Evolutionary conservation across 2,888 invertebrate genomes (phyloP), one percentile per base, ranked within the genome.

Genomic region (Alentia gelatinosa): DNA sequence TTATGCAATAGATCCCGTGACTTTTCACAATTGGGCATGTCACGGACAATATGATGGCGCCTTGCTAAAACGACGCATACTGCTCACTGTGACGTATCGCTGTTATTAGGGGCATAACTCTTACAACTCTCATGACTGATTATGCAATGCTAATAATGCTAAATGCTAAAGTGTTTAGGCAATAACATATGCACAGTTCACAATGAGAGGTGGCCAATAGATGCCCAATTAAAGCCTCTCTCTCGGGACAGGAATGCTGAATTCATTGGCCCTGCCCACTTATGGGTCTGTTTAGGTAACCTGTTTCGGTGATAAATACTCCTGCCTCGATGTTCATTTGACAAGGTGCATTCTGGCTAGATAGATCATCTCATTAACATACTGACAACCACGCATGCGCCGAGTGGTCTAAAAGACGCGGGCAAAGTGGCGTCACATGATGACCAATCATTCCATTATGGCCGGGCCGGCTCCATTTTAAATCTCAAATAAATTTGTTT

Each of bases 391-490:
- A n/a, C 79, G 79, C 15, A 35, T 19, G 37, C 35, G 37, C 35
- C 79, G 37, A 12, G 19, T 19, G 79, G 79, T 39, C 79, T 79
- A 79, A 79, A 79, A 79, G 37, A 23, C 79, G 39, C 39, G 37
- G 39, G 5, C 39, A 35, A 79, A 79, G 79, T 39, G 79, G 23
- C 79, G 35, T 37, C 79, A 79, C 79, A 39, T 79, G 79, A 79
- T 79, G 79, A 79, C 79, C 79, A 79, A 79, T 79, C 79, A 79
- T 79, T 79, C 79, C 79, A 79, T 79, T 79, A 79, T 79, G 79
- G 37, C 39, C 37, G 79, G 39, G 37, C 23, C 79, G 37, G 37
- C 79, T 79, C 79, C 79, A 79, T 79, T 79, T 79, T 79, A 79
- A 79, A 79, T 79, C 79, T 39, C 79, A 79, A 79, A 79, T 79